These are phyloP conservation scores for Scaptomyza pallida DNA, from an alignment of 1,140 invertebrate genomes.

Conservation along the genomic window DNA sequence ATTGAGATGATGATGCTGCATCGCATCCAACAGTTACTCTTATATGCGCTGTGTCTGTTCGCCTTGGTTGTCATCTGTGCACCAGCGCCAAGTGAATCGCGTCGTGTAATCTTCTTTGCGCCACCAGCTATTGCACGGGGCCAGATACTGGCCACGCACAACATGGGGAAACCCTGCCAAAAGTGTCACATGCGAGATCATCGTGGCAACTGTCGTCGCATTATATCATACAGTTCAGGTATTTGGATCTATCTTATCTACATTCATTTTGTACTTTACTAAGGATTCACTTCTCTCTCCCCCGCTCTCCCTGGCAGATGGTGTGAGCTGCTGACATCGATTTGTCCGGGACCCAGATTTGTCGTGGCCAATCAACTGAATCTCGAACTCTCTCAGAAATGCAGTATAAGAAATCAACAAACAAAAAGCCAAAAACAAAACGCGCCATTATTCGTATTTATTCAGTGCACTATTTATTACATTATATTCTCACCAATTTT, in stretches of 20 bases:
- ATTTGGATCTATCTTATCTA: constrained; percentile 11
- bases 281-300: constrained; percentile 5
- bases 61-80: constrained; percentile 60
- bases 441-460: constrained; percentile 28
- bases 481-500: constrained; percentile 14
- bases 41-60: constrained; percentile 56
- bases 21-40: constrained; percentile 46
- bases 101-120: constrained; percentile 76
- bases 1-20: constrained; percentile 49
- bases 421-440: not conserved
- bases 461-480: constrained; percentile 42
- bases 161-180: constrained; percentile 63
- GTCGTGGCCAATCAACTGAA: constrained; percentile 39
- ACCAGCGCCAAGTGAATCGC: constrained; percentile 56
- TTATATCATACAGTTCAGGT: constrained; percentile 75
- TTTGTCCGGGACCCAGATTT: not conserved
- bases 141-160: constrained; percentile 67
- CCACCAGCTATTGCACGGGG: constrained; percentile 57
- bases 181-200: constrained; percentile 78
- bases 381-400: constrained; percentile 52
- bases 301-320: too few species aligned
- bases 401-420: not conserved
- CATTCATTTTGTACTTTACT: not conserved
- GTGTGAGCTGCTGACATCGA: constrained; percentile 55
- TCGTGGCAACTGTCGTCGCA: constrained; percentile 73